Evolutionary conservation across 2,888 invertebrate genomes (phyloP), one percentile per base, ranked within the genome.

Genomic region (Malthinus flaveolus): DNA sequence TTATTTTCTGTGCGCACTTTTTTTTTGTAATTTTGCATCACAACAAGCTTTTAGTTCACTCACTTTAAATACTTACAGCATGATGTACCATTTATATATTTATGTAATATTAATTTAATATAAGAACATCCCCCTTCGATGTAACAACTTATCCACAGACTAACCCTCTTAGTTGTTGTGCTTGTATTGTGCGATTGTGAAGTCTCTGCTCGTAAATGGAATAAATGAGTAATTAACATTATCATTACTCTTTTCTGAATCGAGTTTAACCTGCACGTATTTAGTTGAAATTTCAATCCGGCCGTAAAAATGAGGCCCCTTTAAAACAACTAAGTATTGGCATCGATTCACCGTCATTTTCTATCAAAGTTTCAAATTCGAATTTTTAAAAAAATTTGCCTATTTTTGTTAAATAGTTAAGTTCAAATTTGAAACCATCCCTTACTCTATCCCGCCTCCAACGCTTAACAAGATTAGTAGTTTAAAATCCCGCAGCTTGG

Each of bases 401-500:
- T 44, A 23, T n/a, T 6, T 48, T 10, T 46, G 23, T 34, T 42
- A 15, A 39, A 9, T 12, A 54, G 48, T 10, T 52, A 11, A 33
- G n/a, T 39, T 54, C 47, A 34, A 42, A 42, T 55, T 55, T 48
- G 32, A 55, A 49, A 32, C 11, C 9, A 32, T 12, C 34, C 33
- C 57, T 42, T 37, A 13, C 3, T n/a, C n/a, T 35, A 33, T 39
- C 46, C 54, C 12, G 45, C 48, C 57, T 52, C 52, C 34, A 8
- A 61, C 61, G 61, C 49, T 49, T 49, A 48, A 45, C 46, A 42
- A 56, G 44, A n/a, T 44, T 44, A 46, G 53, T 35, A 45, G 23
- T 34, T 10, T 46, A 32, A 53, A 49, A 45, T 49, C 52, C 57
- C 49, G 56, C 62, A 64, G 69, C 69, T 69, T 69, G 67, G 60